phyloP scores from a whole-genome alignment of 2,888 invertebrate species.

The Eupithecia insigniata region DNA sequence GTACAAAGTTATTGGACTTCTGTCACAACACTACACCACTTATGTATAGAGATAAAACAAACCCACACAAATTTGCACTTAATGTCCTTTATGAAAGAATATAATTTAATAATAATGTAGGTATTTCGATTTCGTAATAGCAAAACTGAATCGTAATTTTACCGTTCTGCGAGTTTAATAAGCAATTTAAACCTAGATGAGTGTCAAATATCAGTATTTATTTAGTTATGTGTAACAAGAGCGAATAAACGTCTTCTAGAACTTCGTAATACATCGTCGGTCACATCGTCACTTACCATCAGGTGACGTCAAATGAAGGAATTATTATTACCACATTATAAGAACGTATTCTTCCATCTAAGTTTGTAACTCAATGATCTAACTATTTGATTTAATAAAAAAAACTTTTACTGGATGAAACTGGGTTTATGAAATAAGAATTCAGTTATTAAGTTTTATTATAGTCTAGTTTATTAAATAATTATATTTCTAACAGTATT shows the following conservation, averaged over 20 bases:
- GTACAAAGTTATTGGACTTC: neutral
- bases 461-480: constrained; percentile 38
- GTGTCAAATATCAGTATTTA: neutral
- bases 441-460: constrained; percentile 25
- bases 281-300: neutral
- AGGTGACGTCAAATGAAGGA: neutral
- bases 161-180: neutral
- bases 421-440: constrained; percentile 22
- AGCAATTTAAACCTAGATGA: neutral
- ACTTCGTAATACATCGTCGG: neutral
- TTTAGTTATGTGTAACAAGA: neutral
- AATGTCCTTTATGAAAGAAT: neutral
- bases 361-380: too few relatives aligned
- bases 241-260: neutral
- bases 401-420: neutral
- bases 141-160: neutral
- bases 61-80: neutral
- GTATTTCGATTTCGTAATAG: neutral
- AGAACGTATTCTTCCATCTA: neutral
- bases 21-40: too few relatives aligned
- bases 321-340: neutral
- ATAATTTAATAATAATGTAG: neutral
- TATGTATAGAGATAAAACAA: neutral
- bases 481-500: constrained; percentile 24
- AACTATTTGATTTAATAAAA: neutral